Evolutionary conservation across 2,888 invertebrate genomes (phyloP).

Genomic region (Synergus umbraculus): DNA sequence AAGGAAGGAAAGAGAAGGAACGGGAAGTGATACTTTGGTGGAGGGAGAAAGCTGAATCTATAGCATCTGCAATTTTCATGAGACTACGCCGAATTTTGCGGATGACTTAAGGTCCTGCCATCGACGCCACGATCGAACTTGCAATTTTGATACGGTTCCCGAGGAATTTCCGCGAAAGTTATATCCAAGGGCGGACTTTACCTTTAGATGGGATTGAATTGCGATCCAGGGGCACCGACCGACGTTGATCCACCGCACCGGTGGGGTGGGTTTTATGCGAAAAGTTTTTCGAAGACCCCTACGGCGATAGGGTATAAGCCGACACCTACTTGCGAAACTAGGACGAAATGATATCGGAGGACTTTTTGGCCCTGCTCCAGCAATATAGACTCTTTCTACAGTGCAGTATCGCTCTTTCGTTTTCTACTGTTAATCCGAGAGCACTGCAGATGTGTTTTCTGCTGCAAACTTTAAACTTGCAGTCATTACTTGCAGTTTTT

Average conservation of each 20-base stretch:
- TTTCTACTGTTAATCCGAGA: background rate
- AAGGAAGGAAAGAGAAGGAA: background rate
- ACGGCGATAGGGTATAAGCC: slow-evolving; percentile 49
- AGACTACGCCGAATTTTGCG: background rate
- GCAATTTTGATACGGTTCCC: slow-evolving; percentile 24
- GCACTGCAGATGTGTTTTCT: background rate
- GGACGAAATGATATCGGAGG: slow-evolving; percentile 54
- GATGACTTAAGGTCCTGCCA: slow-evolving; percentile 1
- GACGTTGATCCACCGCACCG: slow-evolving; percentile 49
- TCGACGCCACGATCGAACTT: slow-evolving; percentile 6
- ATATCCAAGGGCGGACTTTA: slow-evolving; percentile 46
- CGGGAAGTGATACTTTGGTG: background rate
- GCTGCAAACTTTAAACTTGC: background rate
- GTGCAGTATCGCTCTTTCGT: background rate
- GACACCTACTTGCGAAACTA: slow-evolving; percentile 60
- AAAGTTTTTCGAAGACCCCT: slow-evolving; percentile 50
- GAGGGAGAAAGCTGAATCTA: slow-evolving; percentile 1
- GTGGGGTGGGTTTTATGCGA: slow-evolving; percentile 51
- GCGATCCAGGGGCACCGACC: slow-evolving; percentile 50
- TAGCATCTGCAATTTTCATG: slow-evolving; percentile 18
- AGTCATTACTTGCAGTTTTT: background rate
- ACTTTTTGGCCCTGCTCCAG: slow-evolving; percentile 30
- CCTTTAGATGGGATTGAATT: slow-evolving; percentile 58
- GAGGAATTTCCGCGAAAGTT: slow-evolving; percentile 49
- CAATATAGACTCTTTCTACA: background rate